Evolutionary conservation across 1,140 invertebrate genomes (phyloP), one percentile per base, ranked within the genome.

Genomic region (Neomicropteryx cornuta): DNA sequence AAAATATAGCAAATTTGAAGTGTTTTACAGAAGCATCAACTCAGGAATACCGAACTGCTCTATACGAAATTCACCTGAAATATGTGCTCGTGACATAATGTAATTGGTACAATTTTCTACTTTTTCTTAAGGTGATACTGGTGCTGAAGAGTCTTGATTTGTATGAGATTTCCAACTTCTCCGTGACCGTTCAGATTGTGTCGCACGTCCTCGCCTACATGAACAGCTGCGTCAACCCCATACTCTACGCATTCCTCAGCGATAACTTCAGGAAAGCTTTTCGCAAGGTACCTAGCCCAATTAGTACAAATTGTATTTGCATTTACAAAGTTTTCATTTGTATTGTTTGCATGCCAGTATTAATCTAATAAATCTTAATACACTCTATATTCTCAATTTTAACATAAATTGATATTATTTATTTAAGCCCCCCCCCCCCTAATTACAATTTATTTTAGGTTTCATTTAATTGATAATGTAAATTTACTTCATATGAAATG

Each of bases 221-320:
- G 60, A 96, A 95, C 66, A 89, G 86, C 44, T 95, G 91, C 53
- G 81, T 96, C 41, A 96, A 97, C 59, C 93, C 93, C 0, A 86
- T 97, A 41, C 73, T 97, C n/a, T 97, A 97, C 62, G 91, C 89
- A 0, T 89, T 90, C 55, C 69, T 90, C 1, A 88, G 84, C 2
- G 85, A 89, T 43, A 87, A 88, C 58, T 92, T 92, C 64, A 72
- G 85, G 22, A 79, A 87, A 46, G 85, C 83, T 3, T 90, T 90
- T 55, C 67, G 76, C 18, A 85, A 85, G 61, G 66, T 66, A 38
- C 42, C 46, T 3, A 44, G 45, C 37, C n/a, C n/a, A n/a, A n/a
- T n/a, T n/a, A n/a, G n/a, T n/a, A n/a, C n/a, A n/a, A n/a, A n/a
- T n/a, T 43, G 47, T 13, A n/a, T 5, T 24, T 33, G 24, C 31